Evolutionary conservation across 1,140 invertebrate genomes (phyloP), one percentile per base, ranked within the genome.

Genomic region (Drosophila setifemur): DNA sequence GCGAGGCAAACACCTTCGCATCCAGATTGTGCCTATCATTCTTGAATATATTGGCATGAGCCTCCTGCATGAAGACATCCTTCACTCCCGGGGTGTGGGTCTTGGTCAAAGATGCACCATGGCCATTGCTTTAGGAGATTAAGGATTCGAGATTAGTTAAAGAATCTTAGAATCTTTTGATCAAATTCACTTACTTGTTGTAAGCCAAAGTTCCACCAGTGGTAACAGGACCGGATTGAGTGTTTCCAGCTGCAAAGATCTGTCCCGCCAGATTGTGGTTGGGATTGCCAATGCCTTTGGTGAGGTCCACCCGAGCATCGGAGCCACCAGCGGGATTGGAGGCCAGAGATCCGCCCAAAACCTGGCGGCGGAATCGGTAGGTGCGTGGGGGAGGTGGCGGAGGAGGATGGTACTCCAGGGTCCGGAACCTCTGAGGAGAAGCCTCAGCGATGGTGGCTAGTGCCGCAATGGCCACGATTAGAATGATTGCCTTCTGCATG

Each of bases 211-310:
- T 47, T 7, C 87, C 87, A 1, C 87, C 87, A 4, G 82, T 71
- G 25, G 87, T 79, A 0, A 89, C 60, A 0, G 79, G 87, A 5
- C 81, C 81, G 0, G 66, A 49, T 12, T 69, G 50, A 0, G 87
- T 89, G 48, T 89, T 89, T 40, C 87, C 87, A 0, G 87, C 87
- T 0, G 87, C 87, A 21, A 89, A 89, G 1, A 74, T 70, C 12
- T 72, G 70, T 14, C 82, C 87, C 26, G 71, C 71, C 0, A 89
- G 14, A 66, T 89, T 89, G 60, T 88, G 87, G 5, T 87, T 45
- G 12, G 82, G 87, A 23, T 31, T 73, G 6, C 87, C 87, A 35
- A 89, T 78, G 0, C 69, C 87, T 7, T 89, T 67, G 45, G 58
- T 66, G 0, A 89, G 71, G 8, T 61, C 31, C 9, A 89, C 0